These are phyloP conservation scores for Scaptomyza montana DNA, from an alignment of 1,140 invertebrate species.

Conservation along the genomic window DNA sequence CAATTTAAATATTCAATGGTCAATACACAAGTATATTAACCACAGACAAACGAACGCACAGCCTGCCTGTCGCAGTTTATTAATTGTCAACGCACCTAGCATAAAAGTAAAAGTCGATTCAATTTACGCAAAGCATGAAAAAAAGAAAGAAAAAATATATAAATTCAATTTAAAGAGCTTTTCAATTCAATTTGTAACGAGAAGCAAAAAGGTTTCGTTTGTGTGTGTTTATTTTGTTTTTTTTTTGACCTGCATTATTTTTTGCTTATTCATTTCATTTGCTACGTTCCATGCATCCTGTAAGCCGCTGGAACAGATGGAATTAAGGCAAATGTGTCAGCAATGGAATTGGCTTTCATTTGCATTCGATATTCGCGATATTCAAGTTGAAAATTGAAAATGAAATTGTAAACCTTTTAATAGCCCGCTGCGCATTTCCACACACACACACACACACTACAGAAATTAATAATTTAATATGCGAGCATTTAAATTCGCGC, in stretches of 20 bases:
- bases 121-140: conserved; percentile 27
- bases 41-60: conserved; percentile 5
- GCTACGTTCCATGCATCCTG: conserved; percentile 5
- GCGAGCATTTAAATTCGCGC: conserved; percentile 63
- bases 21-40: conserved; percentile 16
- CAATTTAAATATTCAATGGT: neutral
- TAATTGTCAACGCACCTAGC: conserved; percentile 46
- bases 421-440: conserved; percentile 27
- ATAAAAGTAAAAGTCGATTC: conserved; percentile 34
- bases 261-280: conserved; percentile 32
- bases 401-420: conserved; percentile 68
- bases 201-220: conserved; percentile 15
- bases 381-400: conserved; percentile 36
- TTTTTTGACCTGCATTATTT: neutral
- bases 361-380: conserved; percentile 16
- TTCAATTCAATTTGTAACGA: conserved; percentile 46
- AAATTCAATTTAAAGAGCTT: conserved; percentile 60
- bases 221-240: neutral
- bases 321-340: conserved; percentile 57
- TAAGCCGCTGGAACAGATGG: conserved; percentile 33
- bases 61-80: conserved; percentile 50
- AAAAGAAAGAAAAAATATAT: conserved; percentile 13
- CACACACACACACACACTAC: conserved; percentile 28
- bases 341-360: conserved; percentile 50
- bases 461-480: conserved; percentile 69